phyloP scores from a whole-genome alignment of 2,113 vertebrate genomes.

The Psettodes erumei region DNA sequence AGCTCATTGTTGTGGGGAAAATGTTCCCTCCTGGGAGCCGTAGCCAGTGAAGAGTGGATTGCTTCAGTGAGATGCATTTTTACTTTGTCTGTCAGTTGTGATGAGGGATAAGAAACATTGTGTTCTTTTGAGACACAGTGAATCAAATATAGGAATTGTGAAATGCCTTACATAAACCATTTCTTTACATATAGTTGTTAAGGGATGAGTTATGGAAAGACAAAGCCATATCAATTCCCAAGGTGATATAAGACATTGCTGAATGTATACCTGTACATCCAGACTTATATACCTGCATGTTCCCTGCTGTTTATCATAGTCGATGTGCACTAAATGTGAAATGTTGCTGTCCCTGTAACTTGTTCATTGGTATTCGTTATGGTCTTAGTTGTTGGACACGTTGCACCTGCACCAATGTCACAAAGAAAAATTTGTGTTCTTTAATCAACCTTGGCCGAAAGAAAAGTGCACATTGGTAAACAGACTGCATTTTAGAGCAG shows the following conservation, averaged over 20 bases:
- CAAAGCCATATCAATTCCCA: constrained; percentile 43
- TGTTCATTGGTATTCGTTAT: neutral
- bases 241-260: constrained; percentile 42
- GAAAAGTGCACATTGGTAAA: constrained; percentile 5
- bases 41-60: constrained; percentile 70
- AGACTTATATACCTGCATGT: constrained; percentile 18
- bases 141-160: constrained; percentile 60
- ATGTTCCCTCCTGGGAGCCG: constrained; percentile 63
- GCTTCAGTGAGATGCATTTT: constrained; percentile 69
- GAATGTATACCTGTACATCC: constrained; percentile 14
- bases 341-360: constrained; percentile 40
- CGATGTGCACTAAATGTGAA: constrained; percentile 40
- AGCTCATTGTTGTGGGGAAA: constrained; percentile 74
- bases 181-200: constrained; percentile 37
- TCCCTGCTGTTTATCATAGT: constrained; percentile 52
- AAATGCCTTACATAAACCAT: constrained; percentile 28
- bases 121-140: constrained; percentile 58
- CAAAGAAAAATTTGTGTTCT: constrained; percentile 50
- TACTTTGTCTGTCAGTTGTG: constrained; percentile 67
- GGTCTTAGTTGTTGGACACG: constrained; percentile 4
- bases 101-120: constrained; percentile 63
- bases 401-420: constrained; percentile 15
- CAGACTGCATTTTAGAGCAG: neutral
- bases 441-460: constrained; percentile 40
- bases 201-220: constrained; percentile 40